A percentile compares a stretch with the other conserved stretches of the same genome.
phyloP scores from a whole-genome alignment of 2,888 invertebrate genomes.

The Ichneumoninae sp. region DNA sequence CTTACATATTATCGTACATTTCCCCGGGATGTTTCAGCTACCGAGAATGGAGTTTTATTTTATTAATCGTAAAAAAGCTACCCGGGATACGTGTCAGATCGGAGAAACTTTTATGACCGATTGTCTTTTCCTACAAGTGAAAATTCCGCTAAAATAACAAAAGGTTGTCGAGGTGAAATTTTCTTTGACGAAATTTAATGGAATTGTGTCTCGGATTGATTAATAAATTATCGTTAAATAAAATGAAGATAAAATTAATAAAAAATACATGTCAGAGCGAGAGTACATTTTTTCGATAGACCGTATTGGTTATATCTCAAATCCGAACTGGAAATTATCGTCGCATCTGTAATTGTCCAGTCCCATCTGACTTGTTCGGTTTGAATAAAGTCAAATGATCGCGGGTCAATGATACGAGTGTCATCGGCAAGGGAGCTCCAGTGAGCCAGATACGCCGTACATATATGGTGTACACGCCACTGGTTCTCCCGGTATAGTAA shows the following conservation, averaged over 20 bases:
- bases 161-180: background rate
- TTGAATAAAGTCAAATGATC: conserved; percentile 38
- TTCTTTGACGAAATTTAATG: background rate
- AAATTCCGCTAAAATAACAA: background rate
- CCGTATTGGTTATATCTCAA: background rate
- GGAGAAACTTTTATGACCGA: background rate
- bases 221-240: background rate
- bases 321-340: background rate
- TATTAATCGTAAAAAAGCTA: background rate
- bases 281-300: background rate
- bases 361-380: background rate
- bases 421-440: conserved; percentile 31
- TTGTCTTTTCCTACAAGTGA: background rate
- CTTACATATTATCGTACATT: conserved; percentile 38
- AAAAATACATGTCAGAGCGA: background rate
- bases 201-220: background rate
- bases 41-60: conserved; percentile 6
- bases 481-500: conserved; percentile 26
- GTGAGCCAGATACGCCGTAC: background rate
- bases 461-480: conserved; percentile 51
- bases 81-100: background rate
- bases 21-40: background rate
- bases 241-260: background rate
- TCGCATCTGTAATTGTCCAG: background rate
- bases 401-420: conserved; percentile 40